Conservation (phyloP, 1,140 invertebrate genomes). For the Pachyrhynchus sulphureomaculatus region DNA sequence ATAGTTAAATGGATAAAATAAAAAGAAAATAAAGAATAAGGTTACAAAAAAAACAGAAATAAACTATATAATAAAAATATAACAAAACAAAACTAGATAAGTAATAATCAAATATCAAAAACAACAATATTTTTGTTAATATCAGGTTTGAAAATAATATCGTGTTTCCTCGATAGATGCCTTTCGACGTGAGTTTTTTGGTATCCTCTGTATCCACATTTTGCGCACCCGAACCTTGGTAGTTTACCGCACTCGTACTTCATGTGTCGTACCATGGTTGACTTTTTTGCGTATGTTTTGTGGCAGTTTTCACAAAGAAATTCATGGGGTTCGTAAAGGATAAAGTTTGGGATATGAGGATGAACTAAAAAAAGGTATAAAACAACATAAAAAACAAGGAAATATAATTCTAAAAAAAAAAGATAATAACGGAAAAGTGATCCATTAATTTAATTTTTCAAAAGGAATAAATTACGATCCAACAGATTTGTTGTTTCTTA, state of each 20-base stretch:
- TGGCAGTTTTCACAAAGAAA: slow-evolving; percentile 54
- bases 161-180: slow-evolving; percentile 45
- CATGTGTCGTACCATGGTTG: slow-evolving; percentile 61
- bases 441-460: too few species aligned
- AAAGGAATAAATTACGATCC: too few species aligned
- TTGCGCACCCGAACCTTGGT: slow-evolving; percentile 65
- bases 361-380: slow-evolving; percentile 23
- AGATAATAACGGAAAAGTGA: neutral
- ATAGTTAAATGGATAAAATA: too few species aligned
- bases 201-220: slow-evolving; percentile 54
- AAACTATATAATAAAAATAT: slow-evolving; percentile 9
- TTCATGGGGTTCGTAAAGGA: slow-evolving; percentile 28
- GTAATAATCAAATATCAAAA: slow-evolving; percentile 23
- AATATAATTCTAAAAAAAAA: too few species aligned
- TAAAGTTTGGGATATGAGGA: slow-evolving; percentile 21
- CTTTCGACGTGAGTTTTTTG: slow-evolving; percentile 54
- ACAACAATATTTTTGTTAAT: slow-evolving; percentile 30
- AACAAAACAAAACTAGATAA: slow-evolving; percentile 5
- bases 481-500: too few species aligned
- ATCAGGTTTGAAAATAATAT: slow-evolving; percentile 30
- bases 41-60: slow-evolving; percentile 1
- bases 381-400: neutral
- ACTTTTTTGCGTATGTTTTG: slow-evolving; percentile 60
- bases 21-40: slow-evolving; percentile 16
- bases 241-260: slow-evolving; percentile 70